Conservation (phyloP, 2,888 invertebrate genomes). For the Trichopoda pennipes region DNA sequence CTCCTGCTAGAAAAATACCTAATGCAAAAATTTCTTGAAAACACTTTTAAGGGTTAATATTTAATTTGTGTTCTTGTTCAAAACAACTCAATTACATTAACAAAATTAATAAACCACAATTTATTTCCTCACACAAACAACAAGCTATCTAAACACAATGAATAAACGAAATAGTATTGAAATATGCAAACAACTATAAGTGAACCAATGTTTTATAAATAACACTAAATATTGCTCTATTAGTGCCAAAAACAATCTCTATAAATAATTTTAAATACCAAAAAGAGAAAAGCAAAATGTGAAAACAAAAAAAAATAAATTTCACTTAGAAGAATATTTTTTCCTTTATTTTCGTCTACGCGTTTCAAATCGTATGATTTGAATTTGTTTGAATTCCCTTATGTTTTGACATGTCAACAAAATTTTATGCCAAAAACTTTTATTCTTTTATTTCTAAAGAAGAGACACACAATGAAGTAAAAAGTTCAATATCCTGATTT, state of each 20-base stretch:
- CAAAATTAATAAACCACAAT: conserved; percentile 67
- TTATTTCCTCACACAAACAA: background rate
- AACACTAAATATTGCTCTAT: conserved; percentile 6
- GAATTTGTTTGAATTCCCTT: conserved; percentile 11
- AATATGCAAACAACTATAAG: conserved; percentile 26
- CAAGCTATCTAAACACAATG: background rate
- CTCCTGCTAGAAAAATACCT: too few relatives aligned
- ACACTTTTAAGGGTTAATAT: conserved; percentile 22
- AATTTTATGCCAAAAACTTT: conserved; percentile 64
- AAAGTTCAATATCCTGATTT: conserved; percentile 65
- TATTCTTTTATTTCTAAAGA: background rate
- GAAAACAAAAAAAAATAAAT: conserved; percentile 3
- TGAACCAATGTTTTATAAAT: conserved; percentile 34
- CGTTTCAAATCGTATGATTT: conserved; percentile 46
- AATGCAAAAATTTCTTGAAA: too few relatives aligned
- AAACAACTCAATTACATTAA: conserved; percentile 76
- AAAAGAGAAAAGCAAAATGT: background rate
- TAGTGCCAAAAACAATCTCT: conserved; percentile 19
- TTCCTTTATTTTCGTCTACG: conserved; percentile 31
- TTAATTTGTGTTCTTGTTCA: conserved; percentile 44
- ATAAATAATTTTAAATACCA: conserved; percentile 23
- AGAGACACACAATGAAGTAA: background rate
- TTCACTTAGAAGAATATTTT: conserved; percentile 12
- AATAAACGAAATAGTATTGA: conserved; percentile 32
- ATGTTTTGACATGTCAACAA: conserved; percentile 61